Conservation (phyloP, 2,888 invertebrate genomes). For the Scaptomyza tumidula region DNA sequence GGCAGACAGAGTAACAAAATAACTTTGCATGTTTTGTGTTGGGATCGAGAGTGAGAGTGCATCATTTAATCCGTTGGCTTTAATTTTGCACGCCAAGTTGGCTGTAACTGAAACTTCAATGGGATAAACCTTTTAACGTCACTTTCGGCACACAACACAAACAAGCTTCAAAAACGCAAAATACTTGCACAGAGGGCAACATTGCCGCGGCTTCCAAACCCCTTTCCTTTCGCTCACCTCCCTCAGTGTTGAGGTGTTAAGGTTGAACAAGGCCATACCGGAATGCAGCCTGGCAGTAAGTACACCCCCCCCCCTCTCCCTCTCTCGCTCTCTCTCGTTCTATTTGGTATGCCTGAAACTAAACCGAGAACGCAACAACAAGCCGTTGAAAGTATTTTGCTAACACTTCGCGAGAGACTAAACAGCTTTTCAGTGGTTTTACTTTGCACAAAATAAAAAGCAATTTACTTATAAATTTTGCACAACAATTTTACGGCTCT, state of each 20-base stretch:
- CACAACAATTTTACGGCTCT: constrained; percentile 58
- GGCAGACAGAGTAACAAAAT: not conserved
- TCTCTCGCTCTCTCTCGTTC: not conserved
- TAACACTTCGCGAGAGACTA: constrained; percentile 63
- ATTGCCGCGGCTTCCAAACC: constrained; percentile 10
- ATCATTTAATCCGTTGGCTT: constrained; percentile 35
- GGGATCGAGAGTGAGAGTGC: constrained; percentile 1
- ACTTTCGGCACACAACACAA: constrained; percentile 37
- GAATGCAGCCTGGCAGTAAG: constrained; percentile 19
- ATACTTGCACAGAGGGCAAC: constrained; percentile 39
- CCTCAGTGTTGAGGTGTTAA: constrained; percentile 8
- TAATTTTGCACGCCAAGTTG: constrained; percentile 28
- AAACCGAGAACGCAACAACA: constrained; percentile 24
- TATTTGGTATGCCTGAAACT: constrained; percentile 17
- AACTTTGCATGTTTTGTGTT: no score
- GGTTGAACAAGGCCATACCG: not conserved
- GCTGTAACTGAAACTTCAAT: constrained; percentile 40
- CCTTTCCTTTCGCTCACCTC: not conserved
- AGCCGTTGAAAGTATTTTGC: constrained; percentile 60
- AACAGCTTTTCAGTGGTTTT: constrained; percentile 62
- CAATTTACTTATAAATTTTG: constrained; percentile 67
- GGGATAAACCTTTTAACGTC: constrained; percentile 55
- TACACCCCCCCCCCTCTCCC: not conserved
- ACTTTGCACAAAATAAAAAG: constrained; percentile 55
- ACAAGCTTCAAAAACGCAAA: constrained; percentile 42